Evolutionary conservation across 2,113 vertebrate genomes (phyloP), one percentile per base, ranked within the genome.

Genomic region (Prietella phreatophila): DNA sequence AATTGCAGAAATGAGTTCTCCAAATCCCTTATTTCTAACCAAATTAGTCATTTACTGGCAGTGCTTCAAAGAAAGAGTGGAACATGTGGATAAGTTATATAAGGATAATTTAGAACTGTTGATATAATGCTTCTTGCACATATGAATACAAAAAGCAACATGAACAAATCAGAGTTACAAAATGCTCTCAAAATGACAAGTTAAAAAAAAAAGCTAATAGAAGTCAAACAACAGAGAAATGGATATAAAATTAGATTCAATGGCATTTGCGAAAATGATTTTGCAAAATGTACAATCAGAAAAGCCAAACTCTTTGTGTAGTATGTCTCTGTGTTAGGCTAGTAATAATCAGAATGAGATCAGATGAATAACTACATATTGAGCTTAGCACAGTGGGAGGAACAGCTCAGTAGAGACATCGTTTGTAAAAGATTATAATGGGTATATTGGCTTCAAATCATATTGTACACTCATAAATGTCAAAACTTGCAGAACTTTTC

Each of bases 91-190:
- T 87, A 86, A 81, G 85, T 87, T 84, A 69, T 47, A 79, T 84
- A 76, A 85, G 39, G 56, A 47, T 90, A 71, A 86, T 71, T 88
- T 56, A 84, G 58, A 88, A 71, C 76, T 79, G 63, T 65, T 78
- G 53, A 86, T 30, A 79, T 88, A 91, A 83, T 42, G 55, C 69
- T 78, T 91, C 33, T 87, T 85, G 90, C 89, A 93, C 83, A 92
- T 75, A 91, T 78, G 85, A 88, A 84, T 91, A 91, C 61, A 88
- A 42, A 90, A 89, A 89, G 86, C 91, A 88, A 90, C 85, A 84
- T 88, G 84, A 73, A 90, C 86, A 86, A 93, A 88, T 93, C 92
- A 92, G 75, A 84, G 58, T 63, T 90, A 83, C 91, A 90, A 84
- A 90, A 93, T 88, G 91, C 85, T 53, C 86, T 88, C 91, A 85